phyloP scores from a whole-genome alignment of 2,888 invertebrate species.

The Hirtodrosophila duncani region DNA sequence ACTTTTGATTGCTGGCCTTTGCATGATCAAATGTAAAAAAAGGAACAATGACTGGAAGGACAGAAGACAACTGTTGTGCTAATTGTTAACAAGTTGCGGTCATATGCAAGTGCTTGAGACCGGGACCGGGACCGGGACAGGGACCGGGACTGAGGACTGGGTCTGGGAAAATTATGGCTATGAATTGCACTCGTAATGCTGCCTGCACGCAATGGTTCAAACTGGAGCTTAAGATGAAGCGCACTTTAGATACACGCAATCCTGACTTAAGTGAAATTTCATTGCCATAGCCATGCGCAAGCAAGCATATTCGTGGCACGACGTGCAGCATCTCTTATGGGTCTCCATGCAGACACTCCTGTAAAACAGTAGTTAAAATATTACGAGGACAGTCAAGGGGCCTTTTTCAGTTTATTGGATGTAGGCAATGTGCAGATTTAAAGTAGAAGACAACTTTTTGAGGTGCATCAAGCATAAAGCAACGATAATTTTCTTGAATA shows the following conservation, averaged over 20 bases:
- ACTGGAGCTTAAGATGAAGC: background rate
- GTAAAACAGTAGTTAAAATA: too few species aligned
- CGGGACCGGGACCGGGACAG: too few species aligned
- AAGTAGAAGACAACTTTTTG: too few species aligned
- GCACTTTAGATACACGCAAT: slow-evolving; percentile 44
- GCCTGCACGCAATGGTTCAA: slow-evolving; percentile 15
- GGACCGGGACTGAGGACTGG: too few species aligned
- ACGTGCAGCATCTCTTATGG: slow-evolving; percentile 29
- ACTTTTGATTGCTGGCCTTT: slow-evolving; percentile 6
- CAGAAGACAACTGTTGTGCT: slow-evolving; percentile 32
- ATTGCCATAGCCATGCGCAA: slow-evolving; percentile 35
- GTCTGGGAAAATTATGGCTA: too few species aligned
- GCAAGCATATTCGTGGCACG: slow-evolving; percentile 46
- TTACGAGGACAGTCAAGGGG: too few species aligned
- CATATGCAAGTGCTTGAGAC: slow-evolving; percentile 28
- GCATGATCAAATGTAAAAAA: too few species aligned
- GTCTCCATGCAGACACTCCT: too few species aligned
- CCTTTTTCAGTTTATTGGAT: too few species aligned
- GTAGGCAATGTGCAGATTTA: too few species aligned
- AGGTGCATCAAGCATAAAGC: too few species aligned
- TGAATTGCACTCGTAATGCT: background rate
- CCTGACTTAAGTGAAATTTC: slow-evolving; percentile 60
- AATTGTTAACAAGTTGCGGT: slow-evolving; percentile 70
- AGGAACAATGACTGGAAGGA: background rate
- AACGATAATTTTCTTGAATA: too few species aligned